Evolutionary conservation across 2,888 invertebrate genomes (phyloP), one percentile per base, ranked within the genome.

Genomic region (Cordilura impudica): DNA sequence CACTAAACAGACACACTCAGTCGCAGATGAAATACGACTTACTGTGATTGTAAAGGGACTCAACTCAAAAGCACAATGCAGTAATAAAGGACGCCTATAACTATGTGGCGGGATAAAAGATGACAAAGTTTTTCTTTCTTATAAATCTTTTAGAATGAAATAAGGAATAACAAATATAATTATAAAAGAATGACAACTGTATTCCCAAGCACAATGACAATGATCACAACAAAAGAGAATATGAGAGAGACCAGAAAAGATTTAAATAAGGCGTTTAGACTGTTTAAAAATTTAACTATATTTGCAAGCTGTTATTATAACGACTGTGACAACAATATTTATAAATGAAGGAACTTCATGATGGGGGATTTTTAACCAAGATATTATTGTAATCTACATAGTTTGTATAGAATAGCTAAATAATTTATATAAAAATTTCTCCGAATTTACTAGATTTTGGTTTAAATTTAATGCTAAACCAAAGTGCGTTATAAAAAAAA

Each of bases 41-140:
- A 12, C 14, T 54, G 21, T n/a, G 47, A 71, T 71, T 75, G 39
- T 56, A 54, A 56, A 63, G 47, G 72, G 26, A 63, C 72, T 56
- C 47, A 47, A 21, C 49, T 35, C 10, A 43, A 54, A 35, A 65
- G n/a, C 18, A 74, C 43, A 79, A 79, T 75, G 79, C 66, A 71
- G 58, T 56, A 53, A 54, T 18, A 60, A 58, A 63, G 66, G 75
- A 79, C 61, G 53, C 60, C 73, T 67, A 49, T 60, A 61, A 18
- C 49, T 35, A 66, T 21, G 54, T 39, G 23, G 60, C 54, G 63
- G 56, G 47, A 71, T 47, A 75, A 69, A 47, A 63, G 35, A 60
- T 56, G 31, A 54, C 21, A 26, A 49, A 49, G 26, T 43, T 2
- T 2, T 35, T 71, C 53, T 53, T 5, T 26, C 19, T 43, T 43